phyloP scores from a whole-genome alignment of 2,888 invertebrate genomes.

The Parnassius orleans region DNA sequence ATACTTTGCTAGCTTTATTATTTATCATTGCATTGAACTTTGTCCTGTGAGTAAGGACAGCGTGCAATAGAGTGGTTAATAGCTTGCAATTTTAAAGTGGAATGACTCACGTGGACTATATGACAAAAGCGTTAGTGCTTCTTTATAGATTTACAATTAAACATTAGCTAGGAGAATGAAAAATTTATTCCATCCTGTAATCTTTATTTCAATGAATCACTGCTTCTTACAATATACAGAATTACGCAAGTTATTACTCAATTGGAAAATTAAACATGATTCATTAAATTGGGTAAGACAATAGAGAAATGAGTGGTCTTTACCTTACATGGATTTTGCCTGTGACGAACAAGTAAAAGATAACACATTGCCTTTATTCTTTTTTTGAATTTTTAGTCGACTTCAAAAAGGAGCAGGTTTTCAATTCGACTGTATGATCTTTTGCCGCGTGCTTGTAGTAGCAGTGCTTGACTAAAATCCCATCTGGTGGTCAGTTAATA shows the following conservation, averaged over 20 bases:
- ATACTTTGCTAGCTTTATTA: conserved; percentile 32
- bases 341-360: background rate
- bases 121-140: conserved; percentile 21
- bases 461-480: too few relatives aligned
- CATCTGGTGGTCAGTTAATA: too few relatives aligned
- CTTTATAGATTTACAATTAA: conserved; percentile 25
- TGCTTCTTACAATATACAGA: background rate
- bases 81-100: conserved; percentile 15
- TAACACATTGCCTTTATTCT: too few relatives aligned
- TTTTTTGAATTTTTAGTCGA: too few relatives aligned
- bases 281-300: conserved; percentile 6
- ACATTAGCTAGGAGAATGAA: conserved; percentile 22
- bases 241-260: conserved; percentile 9
- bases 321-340: background rate
- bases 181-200: conserved; percentile 14
- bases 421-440: too few relatives aligned
- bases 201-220: conserved; percentile 24
- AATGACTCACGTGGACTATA: conserved; percentile 19
- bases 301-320: background rate
- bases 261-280: conserved; percentile 16
- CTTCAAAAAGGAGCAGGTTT: too few relatives aligned
- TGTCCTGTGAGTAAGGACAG: conserved; percentile 36
- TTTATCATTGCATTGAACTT: conserved; percentile 39
- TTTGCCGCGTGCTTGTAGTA: too few relatives aligned
- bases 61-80: conserved; percentile 4